Evolutionary conservation across 2,113 vertebrate genomes (phyloP).

Genomic region (Brachyistius frenatus): DNA sequence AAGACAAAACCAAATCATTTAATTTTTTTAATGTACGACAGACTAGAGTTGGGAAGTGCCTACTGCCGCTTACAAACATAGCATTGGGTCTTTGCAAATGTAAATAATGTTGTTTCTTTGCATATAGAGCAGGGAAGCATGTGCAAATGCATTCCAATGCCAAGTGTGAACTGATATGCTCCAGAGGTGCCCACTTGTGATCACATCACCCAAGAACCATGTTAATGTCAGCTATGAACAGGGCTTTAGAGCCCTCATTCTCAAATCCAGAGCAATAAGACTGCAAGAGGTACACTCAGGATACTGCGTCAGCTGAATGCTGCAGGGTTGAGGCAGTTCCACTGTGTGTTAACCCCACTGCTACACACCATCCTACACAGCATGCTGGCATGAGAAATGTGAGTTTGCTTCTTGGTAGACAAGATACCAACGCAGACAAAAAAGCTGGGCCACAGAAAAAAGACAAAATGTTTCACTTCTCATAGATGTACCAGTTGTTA

Average conservation of each 20-base stretch:
- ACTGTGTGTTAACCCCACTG: slow-evolving; percentile 19
- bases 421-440: neutral
- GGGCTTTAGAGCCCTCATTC: slow-evolving; percentile 19
- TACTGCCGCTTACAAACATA: too few species aligned
- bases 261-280: slow-evolving; percentile 13
- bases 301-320: slow-evolving; percentile 42
- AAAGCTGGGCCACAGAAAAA: neutral
- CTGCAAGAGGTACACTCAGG: slow-evolving; percentile 15
- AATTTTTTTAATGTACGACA: too few species aligned
- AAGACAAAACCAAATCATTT: too few species aligned
- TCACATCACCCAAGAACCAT: too few species aligned
- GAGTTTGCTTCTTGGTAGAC: slow-evolving; percentile 6
- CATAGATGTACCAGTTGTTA: too few species aligned
- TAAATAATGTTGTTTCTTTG: too few species aligned
- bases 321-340: slow-evolving; percentile 29
- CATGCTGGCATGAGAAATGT: slow-evolving; percentile 6
- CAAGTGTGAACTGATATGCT: too few species aligned
- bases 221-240: slow-evolving; percentile 3
- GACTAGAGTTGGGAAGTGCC: too few species aligned
- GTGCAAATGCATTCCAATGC: too few species aligned
- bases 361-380: slow-evolving; percentile 25
- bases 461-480: neutral
- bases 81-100: too few species aligned
- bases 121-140: too few species aligned
- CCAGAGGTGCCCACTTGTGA: neutral